Base-by-base conservation (phyloP, 1,140 invertebrate genomes). In the Drosophila repleta region DNA sequence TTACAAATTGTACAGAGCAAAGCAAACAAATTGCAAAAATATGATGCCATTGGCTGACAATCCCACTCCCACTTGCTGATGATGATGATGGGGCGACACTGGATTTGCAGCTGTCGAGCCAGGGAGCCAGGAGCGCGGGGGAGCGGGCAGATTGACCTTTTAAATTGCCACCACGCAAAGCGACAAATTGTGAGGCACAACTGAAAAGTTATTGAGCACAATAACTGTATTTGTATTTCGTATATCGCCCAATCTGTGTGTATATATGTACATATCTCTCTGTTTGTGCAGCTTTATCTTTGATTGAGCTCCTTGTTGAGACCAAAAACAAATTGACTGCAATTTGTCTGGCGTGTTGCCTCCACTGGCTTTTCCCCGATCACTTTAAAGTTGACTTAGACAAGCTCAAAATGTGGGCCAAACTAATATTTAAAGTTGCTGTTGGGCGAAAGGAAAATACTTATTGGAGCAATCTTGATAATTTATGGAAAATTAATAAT, bases 11-110 rank as follows among this genome's bases (percentile, higher is more conserved):
- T 63, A 45, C 49, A 73, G 49, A 68, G 66, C 20, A 78, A 65
- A 62, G 71, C 67, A 88, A 76, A 69, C 71, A 79, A 88, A 88
- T 66, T 69, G 76, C 55, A 69, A 82, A 87, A 88, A 74, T 79
- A 79, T 88, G 79, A 76, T 76, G 73, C 55, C 60, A 57, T 64
- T 67, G 39, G 52, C 41, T 67, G 52, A 52, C 41, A 37, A 26
- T 62, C 26, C 51, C 62, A 35, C 15, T 55, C 17, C 6, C 46
- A 29, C 17, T 49, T n/a, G 21, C 21, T 32, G 56, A 57, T 85
- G 80, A 74, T 83, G 75, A 45, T 48, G 69, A 67, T 49, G 76
- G 69, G 37, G 37, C 21, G 37, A 26, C 49, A 43, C 53, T 26
- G 37, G 39, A 56, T 20, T 41, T 43, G 17, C 15, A 29, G 15